phyloP scores from a whole-genome alignment of 2,888 invertebrate genomes.

The Macaria notata region DNA sequence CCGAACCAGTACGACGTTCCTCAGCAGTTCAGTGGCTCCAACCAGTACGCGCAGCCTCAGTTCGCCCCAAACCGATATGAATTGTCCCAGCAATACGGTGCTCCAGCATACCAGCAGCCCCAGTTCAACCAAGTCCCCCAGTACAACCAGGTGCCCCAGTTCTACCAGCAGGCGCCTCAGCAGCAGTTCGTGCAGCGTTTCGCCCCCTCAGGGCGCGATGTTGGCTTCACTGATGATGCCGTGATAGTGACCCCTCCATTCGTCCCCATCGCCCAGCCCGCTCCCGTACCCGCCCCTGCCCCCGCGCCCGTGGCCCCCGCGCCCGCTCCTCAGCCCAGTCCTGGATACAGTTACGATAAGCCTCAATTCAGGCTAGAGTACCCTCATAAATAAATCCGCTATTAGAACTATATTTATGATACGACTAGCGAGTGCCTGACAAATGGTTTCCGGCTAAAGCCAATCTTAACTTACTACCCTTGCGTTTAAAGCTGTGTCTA shows the following conservation, averaged over 20 bases:
- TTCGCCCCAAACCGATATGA: conserved; percentile 38
- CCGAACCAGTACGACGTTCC: conserved; percentile 47
- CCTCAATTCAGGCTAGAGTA: conserved; percentile 69
- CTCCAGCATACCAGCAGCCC: conserved; percentile 34
- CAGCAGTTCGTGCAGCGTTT: conserved; percentile 49
- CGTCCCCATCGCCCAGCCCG: conserved; percentile 53
- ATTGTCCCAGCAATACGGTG: conserved; percentile 30
- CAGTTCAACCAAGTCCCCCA: conserved; percentile 39
- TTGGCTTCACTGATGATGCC: conserved; percentile 71
- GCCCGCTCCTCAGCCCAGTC: conserved; percentile 40
- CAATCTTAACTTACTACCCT: conserved; percentile 17
- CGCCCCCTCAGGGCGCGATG: conserved; percentile 59
- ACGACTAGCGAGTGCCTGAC: conserved; percentile 1
- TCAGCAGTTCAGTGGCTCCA: conserved; percentile 29
- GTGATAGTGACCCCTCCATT: conserved; percentile 73
- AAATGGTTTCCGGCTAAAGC: conserved; percentile 15
- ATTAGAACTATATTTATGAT: conserved; percentile 1
- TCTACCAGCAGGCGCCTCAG: conserved; percentile 36
- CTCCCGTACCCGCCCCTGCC: conserved; percentile 34
- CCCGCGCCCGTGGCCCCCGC: conserved; percentile 33
- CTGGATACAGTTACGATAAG: conserved; percentile 68
- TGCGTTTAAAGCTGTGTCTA: conserved; percentile 4
- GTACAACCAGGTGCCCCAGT: conserved; percentile 41
- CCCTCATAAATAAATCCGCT: conserved; percentile 58
- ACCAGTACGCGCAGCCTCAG: conserved; percentile 32